These are phyloP conservation scores for Globodera rostochiensis DNA, from an alignment of 1,140 invertebrate species.

Conservation along the genomic window DNA sequence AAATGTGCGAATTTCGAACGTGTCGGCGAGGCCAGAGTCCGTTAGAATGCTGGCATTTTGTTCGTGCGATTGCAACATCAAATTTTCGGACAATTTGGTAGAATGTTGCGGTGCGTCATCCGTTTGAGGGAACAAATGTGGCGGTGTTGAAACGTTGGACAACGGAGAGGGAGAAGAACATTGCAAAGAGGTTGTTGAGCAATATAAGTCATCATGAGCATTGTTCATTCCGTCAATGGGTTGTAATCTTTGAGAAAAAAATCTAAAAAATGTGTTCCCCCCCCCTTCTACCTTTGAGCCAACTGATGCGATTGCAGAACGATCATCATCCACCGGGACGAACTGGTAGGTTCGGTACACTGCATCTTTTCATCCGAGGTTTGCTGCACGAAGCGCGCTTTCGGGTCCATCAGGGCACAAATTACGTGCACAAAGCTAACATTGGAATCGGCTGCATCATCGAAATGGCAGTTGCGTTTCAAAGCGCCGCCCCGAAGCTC, in stretches of 20 bases:
- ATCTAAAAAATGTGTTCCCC: too few species aligned
- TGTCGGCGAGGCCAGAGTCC: not conserved
- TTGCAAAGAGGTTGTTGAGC: too few species aligned
- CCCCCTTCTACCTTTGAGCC: not conserved
- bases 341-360: constrained; percentile 15
- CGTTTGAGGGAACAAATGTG: not conserved
- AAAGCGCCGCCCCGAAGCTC: constrained; percentile 40
- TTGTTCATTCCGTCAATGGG: not conserved
- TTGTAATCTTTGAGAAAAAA: not conserved
- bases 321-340: constrained; percentile 25
- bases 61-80: too few species aligned
- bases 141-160: not conserved
- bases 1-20: not conserved
- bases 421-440: constrained; percentile 38
- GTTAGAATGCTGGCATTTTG: not conserved
- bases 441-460: not conserved
- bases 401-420: constrained; percentile 37
- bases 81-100: not conserved
- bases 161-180: not conserved
- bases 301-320: not conserved
- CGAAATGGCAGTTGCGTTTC: constrained; percentile 15
- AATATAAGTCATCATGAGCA: not conserved
- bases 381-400: constrained; percentile 30
- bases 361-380: too few species aligned
- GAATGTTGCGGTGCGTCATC: too few species aligned